These are phyloP conservation scores for Stenotaenia linearis DNA, from an alignment of 2,888 invertebrate species.

Conservation along the genomic window DNA sequence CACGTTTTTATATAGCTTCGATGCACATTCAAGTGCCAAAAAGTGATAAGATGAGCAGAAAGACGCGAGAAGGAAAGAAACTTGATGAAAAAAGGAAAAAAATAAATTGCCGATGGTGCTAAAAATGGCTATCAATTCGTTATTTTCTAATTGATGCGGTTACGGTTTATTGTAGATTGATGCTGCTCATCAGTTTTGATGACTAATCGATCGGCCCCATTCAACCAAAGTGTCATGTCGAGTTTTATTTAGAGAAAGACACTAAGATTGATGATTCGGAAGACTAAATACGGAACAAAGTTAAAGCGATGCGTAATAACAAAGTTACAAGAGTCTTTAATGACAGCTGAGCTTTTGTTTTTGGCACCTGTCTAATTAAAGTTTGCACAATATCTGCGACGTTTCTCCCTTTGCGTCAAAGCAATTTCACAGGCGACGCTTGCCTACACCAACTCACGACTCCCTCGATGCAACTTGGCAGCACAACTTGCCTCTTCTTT, in stretches of 20 bases:
- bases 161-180: neutral
- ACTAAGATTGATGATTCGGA: neutral
- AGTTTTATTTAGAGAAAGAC: neutral
- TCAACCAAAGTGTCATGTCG: neutral
- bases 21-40: neutral
- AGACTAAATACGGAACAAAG: neutral
- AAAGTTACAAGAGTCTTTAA: neutral
- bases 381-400: constrained; percentile 6
- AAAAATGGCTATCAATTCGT: neutral
- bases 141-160: neutral
- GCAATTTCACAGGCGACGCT: neutral
- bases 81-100: neutral
- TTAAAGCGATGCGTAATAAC: neutral
- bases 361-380: constrained; percentile 19
- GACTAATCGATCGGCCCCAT: neutral
- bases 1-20: constrained; percentile 2
- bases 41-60: neutral
- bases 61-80: neutral
- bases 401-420: constrained; percentile 14
- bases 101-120: neutral
- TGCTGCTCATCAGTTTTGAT: neutral
- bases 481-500: neutral
- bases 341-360: constrained; percentile 11
- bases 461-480: constrained; percentile 1
- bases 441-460: neutral